Conservation (phyloP, 2,113 vertebrate species). For the Thryonomys swinderianus region DNA sequence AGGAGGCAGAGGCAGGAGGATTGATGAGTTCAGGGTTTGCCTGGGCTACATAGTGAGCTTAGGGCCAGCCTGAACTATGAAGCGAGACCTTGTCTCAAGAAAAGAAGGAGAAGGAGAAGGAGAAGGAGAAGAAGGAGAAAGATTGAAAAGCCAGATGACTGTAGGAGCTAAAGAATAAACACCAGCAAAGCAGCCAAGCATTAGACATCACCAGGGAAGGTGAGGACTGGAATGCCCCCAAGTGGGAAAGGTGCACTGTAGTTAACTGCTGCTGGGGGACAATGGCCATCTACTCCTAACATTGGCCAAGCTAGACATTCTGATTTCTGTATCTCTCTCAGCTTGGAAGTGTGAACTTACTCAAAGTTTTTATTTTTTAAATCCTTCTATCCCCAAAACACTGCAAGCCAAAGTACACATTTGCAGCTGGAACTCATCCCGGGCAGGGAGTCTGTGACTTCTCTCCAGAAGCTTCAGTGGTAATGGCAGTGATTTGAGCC, state of each 20-base stretch:
- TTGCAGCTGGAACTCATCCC: neutral
- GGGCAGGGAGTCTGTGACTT: neutral
- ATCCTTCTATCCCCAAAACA: neutral
- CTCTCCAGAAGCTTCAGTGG: neutral
- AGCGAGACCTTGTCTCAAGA: too few species aligned
- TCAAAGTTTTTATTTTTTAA: neutral
- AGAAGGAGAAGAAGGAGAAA: too few species aligned
- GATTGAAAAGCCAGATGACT: neutral
- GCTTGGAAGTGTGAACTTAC: neutral
- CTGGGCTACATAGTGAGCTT: too few species aligned
- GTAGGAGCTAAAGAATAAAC: neutral
- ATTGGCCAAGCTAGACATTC: constrained; percentile 24
- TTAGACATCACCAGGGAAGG: neutral
- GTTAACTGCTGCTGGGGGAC: neutral
- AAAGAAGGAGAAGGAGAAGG: too few species aligned
- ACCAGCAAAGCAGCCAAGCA: neutral
- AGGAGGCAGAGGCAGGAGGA: too few species aligned
- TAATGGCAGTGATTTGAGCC: neutral
- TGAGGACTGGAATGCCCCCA: neutral
- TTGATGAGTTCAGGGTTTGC: too few species aligned
- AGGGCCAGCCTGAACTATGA: too few species aligned
- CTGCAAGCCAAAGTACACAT: neutral
- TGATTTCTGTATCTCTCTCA: constrained; percentile 7
- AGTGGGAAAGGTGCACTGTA: neutral
- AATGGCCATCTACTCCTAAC: neutral